phyloP scores from a whole-genome alignment of 2,888 invertebrate genomes.

The Tipula unca region DNA sequence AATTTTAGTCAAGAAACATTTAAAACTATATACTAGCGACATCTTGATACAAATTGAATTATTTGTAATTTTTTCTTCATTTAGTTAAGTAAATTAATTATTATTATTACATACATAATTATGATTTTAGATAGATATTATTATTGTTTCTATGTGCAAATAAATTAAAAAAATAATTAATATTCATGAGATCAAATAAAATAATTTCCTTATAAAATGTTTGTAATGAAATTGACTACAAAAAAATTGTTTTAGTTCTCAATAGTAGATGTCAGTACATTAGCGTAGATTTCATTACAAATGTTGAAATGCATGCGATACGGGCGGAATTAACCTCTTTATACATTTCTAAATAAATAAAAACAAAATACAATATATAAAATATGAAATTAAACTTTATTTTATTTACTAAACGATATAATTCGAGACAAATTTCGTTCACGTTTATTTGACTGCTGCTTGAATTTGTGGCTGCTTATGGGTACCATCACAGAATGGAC shows the following conservation, averaged over 20 bases:
- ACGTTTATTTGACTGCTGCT: slow-evolving; percentile 38
- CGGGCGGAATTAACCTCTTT: background rate
- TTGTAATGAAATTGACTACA: background rate
- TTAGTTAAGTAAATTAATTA: background rate
- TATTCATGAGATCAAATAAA: background rate
- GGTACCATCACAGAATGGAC: slow-evolving; percentile 96
- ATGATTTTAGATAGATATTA: slow-evolving; percentile 10
- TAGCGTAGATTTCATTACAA: background rate
- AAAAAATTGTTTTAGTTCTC: background rate
- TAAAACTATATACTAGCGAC: background rate
- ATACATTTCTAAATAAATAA: background rate
- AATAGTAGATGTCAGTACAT: background rate
- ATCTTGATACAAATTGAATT: background rate
- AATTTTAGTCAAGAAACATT: background rate
- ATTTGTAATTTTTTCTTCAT: background rate
- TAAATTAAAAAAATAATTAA: background rate
- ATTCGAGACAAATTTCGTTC: background rate
- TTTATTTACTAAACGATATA: background rate
- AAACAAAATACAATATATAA: background rate
- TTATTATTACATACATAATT: background rate
- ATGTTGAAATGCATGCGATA: background rate
- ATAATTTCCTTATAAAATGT: background rate
- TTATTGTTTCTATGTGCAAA: slow-evolving; percentile 8
- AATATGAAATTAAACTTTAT: background rate
- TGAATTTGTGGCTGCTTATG: slow-evolving; percentile 69